These are phyloP conservation scores for Eledone cirrhosa DNA, from an alignment of 2,888 invertebrate genomes.

Conservation along the genomic window DNA sequence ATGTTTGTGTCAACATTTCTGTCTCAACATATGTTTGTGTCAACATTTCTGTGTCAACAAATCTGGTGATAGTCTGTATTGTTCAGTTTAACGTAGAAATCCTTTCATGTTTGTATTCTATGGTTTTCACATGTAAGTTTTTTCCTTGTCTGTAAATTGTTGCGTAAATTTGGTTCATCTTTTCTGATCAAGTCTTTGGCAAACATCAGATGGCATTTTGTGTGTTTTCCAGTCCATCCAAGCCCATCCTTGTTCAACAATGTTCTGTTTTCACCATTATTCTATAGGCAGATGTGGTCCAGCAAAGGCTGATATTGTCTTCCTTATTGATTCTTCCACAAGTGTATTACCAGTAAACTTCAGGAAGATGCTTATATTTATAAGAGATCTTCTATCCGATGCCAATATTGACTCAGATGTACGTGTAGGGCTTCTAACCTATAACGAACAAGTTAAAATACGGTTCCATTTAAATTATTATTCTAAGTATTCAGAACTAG, in stretches of 20 bases:
- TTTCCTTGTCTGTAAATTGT: too few relatives aligned
- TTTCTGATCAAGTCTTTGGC: too few relatives aligned
- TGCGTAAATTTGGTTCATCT: too few relatives aligned
- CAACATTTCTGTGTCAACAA: too few relatives aligned
- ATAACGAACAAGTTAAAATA: conserved; percentile 44
- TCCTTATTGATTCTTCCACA: conserved; percentile 52
- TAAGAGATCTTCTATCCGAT: conserved; percentile 41
- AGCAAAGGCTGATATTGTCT: conserved; percentile 45
- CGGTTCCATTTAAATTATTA: conserved; percentile 52
- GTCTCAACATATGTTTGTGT: too few relatives aligned
- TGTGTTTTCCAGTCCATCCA: too few relatives aligned
- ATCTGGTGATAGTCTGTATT: too few relatives aligned
- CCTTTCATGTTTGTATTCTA: too few relatives aligned
- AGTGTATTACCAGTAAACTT: conserved; percentile 53
- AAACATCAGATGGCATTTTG: too few relatives aligned
- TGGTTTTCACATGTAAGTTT: too few relatives aligned
- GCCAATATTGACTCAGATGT: conserved; percentile 40
- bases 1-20: too few relatives aligned
- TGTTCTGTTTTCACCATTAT: conserved; percentile 11
- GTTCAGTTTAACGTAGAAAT: too few relatives aligned
- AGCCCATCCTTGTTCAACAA: not conserved
- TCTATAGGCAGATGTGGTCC: conserved; percentile 34
- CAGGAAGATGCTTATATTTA: conserved; percentile 44
- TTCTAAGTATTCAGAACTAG: conserved; percentile 35
- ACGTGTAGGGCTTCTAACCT: conserved; percentile 48